These are phyloP conservation scores for Limnephilus lunatus DNA, from an alignment of 2,888 invertebrate species.

Conservation along the genomic window DNA sequence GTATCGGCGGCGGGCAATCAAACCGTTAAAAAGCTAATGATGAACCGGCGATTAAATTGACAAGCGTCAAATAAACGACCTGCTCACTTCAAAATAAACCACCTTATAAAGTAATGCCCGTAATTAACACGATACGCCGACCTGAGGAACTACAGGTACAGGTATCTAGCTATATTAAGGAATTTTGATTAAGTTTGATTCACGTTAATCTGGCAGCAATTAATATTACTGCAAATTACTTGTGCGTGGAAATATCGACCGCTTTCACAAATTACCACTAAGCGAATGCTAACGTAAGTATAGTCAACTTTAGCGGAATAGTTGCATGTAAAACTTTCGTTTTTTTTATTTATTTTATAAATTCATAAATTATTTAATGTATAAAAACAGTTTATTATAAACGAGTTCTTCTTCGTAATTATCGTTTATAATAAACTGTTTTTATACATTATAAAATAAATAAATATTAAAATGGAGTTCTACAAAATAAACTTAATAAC, in stretches of 20 bases:
- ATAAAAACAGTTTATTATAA: too few species aligned
- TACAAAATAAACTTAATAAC: too few species aligned
- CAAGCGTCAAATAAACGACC: constrained; percentile 35
- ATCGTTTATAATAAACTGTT: too few species aligned
- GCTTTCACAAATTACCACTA: background rate
- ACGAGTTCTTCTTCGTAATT: too few species aligned
- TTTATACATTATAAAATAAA: too few species aligned
- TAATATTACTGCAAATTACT: background rate
- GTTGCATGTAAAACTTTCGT: too few species aligned
- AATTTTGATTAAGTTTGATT: background rate
- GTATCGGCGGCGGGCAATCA: constrained; percentile 6
- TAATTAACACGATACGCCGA: background rate
- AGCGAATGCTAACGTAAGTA: too few species aligned
- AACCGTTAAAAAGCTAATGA: constrained; percentile 25
- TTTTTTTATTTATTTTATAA: too few species aligned
- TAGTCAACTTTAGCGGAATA: too few species aligned
- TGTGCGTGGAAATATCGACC: too few species aligned
- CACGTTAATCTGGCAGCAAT: background rate
- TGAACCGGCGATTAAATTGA: constrained; percentile 26
- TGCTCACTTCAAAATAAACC: constrained; percentile 20
- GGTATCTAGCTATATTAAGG: background rate
- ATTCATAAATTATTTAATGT: too few species aligned
- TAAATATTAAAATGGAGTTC: too few species aligned
- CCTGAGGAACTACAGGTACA: background rate
- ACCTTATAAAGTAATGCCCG: background rate